Percentiles rank a stretch among this genome's conserved stretches.
Evolutionary conservation across 2,797 vertebrate genomes (phyloP).

Genomic region (Dipus sagitta): DNA sequence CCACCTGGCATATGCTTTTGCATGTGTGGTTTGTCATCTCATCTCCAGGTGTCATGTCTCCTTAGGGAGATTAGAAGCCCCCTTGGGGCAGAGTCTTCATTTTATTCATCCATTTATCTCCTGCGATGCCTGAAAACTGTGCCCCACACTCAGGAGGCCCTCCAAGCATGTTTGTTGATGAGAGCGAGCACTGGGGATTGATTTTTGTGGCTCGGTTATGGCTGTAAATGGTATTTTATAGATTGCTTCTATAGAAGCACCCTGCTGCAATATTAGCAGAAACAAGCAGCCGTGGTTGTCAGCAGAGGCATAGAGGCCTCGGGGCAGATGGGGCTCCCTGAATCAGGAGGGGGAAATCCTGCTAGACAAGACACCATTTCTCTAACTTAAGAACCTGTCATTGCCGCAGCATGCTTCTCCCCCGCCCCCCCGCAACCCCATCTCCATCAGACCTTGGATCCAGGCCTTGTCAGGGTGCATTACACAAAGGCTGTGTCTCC

Average conservation of each 20-base stretch:
- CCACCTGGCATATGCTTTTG: neutral
- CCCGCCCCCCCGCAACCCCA: slow-evolving; percentile 13
- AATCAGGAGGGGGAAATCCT: slow-evolving; percentile 56
- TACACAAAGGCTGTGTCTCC: slow-evolving; percentile 63
- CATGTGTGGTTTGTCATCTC: neutral
- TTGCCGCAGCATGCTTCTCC: neutral
- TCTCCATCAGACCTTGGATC: slow-evolving; percentile 43
- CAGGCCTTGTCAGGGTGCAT: slow-evolving; percentile 61
- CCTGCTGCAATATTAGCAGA: slow-evolving; percentile 76
- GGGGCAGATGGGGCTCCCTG: slow-evolving; percentile 67
- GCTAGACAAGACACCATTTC: slow-evolving; percentile 69
- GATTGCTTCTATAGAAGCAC: slow-evolving; percentile 74
- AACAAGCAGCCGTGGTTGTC: slow-evolving; percentile 66
- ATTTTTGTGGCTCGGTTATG: slow-evolving; percentile 78
- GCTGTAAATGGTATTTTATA: slow-evolving; percentile 79
- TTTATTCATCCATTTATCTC: slow-evolving; percentile 35
- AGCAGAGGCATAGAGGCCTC: slow-evolving; percentile 66
- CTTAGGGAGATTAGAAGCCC: slow-evolving; percentile 21
- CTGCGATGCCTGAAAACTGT: neutral
- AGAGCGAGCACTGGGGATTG: slow-evolving; percentile 58
- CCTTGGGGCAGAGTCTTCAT: neutral
- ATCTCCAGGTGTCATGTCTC: neutral
- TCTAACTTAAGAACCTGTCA: slow-evolving; percentile 75
- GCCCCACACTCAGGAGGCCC: neutral
- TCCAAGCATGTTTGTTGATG: slow-evolving; percentile 64